phyloP scores from a whole-genome alignment of 2,888 invertebrate species.

The Listrodromus nycthemerus region DNA sequence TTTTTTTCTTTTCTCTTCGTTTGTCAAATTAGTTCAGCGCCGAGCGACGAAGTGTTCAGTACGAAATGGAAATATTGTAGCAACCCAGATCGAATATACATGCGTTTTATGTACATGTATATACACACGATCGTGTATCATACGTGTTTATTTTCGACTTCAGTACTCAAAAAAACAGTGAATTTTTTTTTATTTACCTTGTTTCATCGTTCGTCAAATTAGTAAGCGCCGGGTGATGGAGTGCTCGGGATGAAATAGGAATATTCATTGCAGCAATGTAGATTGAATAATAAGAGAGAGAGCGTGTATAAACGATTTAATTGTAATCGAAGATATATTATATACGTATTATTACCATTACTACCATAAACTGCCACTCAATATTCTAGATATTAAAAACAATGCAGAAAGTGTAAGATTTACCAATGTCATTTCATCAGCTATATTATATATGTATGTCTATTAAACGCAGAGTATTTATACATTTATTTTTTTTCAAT shows the following conservation, averaged over 20 bases:
- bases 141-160: conserved; percentile 30
- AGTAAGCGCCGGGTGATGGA: conserved; percentile 10
- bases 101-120: too few relatives aligned
- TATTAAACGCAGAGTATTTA: conserved; percentile 66
- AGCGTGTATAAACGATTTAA: conserved; percentile 65
- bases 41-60: conserved; percentile 12
- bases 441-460: conserved; percentile 59
- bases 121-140: too few relatives aligned
- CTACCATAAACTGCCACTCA: conserved; percentile 41
- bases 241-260: conserved; percentile 14
- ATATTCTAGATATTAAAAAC: conserved; percentile 48
- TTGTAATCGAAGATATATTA: conserved; percentile 61
- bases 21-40: conserved; percentile 12
- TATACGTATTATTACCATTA: conserved; percentile 45
- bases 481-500: conserved; percentile 41
- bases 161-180: conserved; percentile 25
- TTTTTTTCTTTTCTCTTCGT: conserved; percentile 36
- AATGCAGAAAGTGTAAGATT: conserved; percentile 46
- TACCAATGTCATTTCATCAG: conserved; percentile 61
- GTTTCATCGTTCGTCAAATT: conserved; percentile 19
- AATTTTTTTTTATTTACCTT: conserved; percentile 36
- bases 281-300: conserved; percentile 23
- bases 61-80: conserved; percentile 18
- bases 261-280: conserved; percentile 47
- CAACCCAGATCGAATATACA: conserved; percentile 37